Evolutionary conservation across 2,888 invertebrate species (phyloP).

Genomic region (Bombyx huttoni): DNA sequence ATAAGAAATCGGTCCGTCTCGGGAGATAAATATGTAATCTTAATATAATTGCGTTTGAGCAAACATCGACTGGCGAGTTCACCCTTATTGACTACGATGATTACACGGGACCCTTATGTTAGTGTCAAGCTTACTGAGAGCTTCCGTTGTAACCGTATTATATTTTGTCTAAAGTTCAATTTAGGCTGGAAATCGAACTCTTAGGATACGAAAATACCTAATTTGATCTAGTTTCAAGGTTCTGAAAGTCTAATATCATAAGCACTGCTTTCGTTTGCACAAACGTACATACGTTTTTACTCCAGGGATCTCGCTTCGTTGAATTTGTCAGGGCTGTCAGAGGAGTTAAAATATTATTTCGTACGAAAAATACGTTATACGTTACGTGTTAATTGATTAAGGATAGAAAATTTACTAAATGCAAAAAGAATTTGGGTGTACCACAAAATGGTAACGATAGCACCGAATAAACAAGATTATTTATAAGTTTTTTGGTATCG

Average conservation of each 20-base stretch:
- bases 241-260: neutral
- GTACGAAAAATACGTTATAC: neutral
- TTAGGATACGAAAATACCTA: no score
- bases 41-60: conserved; percentile 60
- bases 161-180: neutral
- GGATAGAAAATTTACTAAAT: neutral
- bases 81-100: conserved; percentile 7
- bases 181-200: no score
- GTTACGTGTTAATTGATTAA: neutral
- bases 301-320: neutral
- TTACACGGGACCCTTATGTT: conserved; percentile 16
- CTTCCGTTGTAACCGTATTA: neutral
- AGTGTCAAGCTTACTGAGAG: neutral
- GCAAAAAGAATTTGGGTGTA: no score
- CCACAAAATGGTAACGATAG: no score
- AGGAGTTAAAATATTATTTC: neutral
- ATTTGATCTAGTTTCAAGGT: no score
- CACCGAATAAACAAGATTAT: no score
- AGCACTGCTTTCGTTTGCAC: neutral
- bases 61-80: conserved; percentile 24
- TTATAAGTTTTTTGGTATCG: neutral
- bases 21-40: conserved; percentile 69
- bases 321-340: conserved; percentile 4
- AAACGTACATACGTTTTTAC: neutral
- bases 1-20: conserved; percentile 54